Base-by-base conservation (phyloP, 2,113 vertebrate species). In the Callaeas wilsoni region DNA sequence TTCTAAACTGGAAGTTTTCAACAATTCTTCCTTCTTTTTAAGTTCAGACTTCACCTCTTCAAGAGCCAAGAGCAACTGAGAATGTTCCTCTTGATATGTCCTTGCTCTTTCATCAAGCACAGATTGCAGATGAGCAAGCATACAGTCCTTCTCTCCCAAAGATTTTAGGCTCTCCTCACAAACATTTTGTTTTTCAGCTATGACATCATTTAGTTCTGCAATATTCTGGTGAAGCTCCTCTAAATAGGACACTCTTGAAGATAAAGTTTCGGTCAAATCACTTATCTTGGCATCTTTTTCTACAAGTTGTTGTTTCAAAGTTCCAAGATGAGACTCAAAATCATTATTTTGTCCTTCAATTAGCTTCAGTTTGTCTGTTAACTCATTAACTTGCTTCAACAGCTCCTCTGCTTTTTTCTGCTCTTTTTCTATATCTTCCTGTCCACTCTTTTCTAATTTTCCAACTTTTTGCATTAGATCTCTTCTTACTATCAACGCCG, bases 401-500 rank as follows among this genome's bases (percentile, higher is more conserved):
- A 98, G 59, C 23, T 88, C 91, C 20, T 97, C 96, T 41, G 94
- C 71, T 77, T 97, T 96, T 11, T 86, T 91, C 69, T 95, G 77
- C 26, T 98, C 96, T 50, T 86, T 96, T 57, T 96, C 97, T 7
- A 90, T 37, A 70, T 94, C 97, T 44, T 98, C 98, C 78, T 97
- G 97, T 10, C 92, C 97, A 32, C 91, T 97, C 35, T 94, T 97
- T 84, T 99, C 98, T 47, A 98, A 93, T 18, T 97, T 97, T 37
- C 98, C 98, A 22, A 98, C 95, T 90, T 98, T 99, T 33, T 98
- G 98, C 87, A 98, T 78, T 47, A 99, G 96, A 30, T 99, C 98
- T 88, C 98, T 98, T 44, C 99, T 98, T 26, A 98, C 50, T 35
- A 99, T 52, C 50, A 99, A 93, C 0, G 98, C 98, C 14, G 98